Conservation (phyloP, 1,140 invertebrate species). For the Drosophila burlai region DNA sequence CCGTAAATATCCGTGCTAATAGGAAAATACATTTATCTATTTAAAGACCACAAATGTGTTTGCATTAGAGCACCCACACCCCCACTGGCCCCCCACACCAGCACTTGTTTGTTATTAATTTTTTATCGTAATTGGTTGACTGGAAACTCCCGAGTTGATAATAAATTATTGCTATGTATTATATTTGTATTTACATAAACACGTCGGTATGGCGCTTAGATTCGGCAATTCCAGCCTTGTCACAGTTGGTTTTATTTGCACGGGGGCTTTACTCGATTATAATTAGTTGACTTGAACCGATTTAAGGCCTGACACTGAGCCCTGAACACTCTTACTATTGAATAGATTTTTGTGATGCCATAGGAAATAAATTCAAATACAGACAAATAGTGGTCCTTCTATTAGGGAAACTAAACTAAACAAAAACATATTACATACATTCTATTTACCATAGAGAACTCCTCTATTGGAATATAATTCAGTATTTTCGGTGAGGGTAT, state of each 20-base stretch:
- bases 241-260: constrained; percentile 12
- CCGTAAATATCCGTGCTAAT: constrained; percentile 49
- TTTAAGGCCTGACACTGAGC: background rate
- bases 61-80: constrained; percentile 26
- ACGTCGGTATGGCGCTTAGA: constrained; percentile 24
- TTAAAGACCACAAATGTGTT: constrained; percentile 42
- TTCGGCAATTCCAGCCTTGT: constrained; percentile 29
- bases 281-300: constrained; percentile 3
- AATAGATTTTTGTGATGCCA: background rate
- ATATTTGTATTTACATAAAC: constrained; percentile 43
- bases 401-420: background rate
- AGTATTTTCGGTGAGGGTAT: constrained; percentile 20
- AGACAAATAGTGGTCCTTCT: background rate
- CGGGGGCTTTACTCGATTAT: constrained; percentile 27
- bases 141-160: constrained; percentile 65
- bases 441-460: background rate
- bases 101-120: constrained; percentile 52
- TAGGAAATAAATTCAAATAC: background rate
- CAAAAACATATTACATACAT: background rate
- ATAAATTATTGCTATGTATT: constrained; percentile 60
- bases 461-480: background rate
- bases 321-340: background rate
- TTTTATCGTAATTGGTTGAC: constrained; percentile 39
- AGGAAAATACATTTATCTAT: constrained; percentile 43
- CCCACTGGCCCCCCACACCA: constrained; percentile 1